Evolutionary conservation across 2,113 vertebrate genomes (phyloP), one percentile per base, ranked within the genome.

Genomic region (Actenoides lindsayi): DNA sequence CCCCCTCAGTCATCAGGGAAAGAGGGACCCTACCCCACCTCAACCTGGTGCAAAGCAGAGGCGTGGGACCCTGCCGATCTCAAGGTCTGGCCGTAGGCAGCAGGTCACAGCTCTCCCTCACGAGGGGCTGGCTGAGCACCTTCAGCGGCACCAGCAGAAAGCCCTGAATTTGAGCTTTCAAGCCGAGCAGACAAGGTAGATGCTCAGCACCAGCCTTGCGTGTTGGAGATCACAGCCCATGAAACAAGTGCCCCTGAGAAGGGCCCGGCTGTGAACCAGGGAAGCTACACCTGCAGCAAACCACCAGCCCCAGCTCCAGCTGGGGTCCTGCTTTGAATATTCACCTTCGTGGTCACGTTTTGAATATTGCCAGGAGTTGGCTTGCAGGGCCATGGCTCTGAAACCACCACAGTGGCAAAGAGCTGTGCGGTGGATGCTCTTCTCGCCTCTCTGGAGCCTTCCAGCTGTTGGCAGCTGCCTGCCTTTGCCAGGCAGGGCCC

Each of bases 351-450:
- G 46, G 56, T 24, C 70, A 33, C 8, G 31, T 37, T 71, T 10
- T 73, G 35, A 70, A 19, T 60, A 42, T 10, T 60, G 13, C 37
- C 1, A 0, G 48, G 17, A 75, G 25, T 33, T 60, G 70, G 30
- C 19, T 37, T 67, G 28, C 23, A 9, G 0, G 1, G 28, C n/a
- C 10, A 0, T 50, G 54, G 5, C 51, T 87, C 56, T 50, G 37
- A 46, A 37, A 68, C 33, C 13, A 5, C 20, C 19, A 30, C 0
- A 0, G 1, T 37, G 27, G 16, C 37, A 48, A 71, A 69, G 44
- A 35, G 12, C 16, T 37, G 21, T 30, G 46, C 0, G 0, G 27
- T 37, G 25, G 39, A n/a, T 35, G 69, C 17, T 51, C 25, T 75
- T 42, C 8, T 12, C 2, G 1, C 56, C 35, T 25, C 16, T 27